These are phyloP conservation scores for Dichetophora obliterata DNA, from an alignment of 2,888 invertebrate genomes.

Conservation along the genomic window DNA sequence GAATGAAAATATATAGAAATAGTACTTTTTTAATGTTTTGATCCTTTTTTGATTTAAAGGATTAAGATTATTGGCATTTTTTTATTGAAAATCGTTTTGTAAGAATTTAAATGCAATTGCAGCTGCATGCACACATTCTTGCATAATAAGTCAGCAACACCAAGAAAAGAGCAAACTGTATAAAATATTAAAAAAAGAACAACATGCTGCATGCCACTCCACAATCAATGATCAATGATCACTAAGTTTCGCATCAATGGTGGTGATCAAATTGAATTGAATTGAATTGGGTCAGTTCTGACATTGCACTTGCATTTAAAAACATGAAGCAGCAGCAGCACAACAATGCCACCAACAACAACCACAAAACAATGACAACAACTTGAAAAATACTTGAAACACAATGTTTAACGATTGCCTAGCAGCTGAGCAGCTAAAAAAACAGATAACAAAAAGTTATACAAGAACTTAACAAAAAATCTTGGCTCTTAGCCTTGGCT, in stretches of 20 bases:
- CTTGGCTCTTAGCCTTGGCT: background rate
- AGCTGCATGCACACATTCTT: slow-evolving; percentile 17
- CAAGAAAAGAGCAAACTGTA: background rate
- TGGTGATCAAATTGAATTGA: background rate
- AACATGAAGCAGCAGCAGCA: background rate
- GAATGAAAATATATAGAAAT: too few species aligned
- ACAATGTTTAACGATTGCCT: background rate
- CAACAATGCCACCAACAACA: background rate
- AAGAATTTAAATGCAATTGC: background rate
- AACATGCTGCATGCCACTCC: background rate
- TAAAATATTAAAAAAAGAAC: background rate
- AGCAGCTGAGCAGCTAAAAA: background rate
- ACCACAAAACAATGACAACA: slow-evolving; percentile 4
- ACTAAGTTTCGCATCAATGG: background rate
- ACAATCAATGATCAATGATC: slow-evolving; percentile 1
- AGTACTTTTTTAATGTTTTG: too few species aligned
- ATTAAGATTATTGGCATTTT: too few species aligned
- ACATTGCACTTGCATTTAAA: slow-evolving; percentile 35
- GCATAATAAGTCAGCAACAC: slow-evolving; percentile 5
- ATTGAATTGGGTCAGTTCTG: slow-evolving; percentile 34
- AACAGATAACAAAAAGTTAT: slow-evolving; percentile 18
- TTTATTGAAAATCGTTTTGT: too few species aligned
- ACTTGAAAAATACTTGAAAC: background rate
- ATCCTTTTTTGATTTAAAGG: too few species aligned
- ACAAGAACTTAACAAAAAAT: background rate